Base-by-base conservation (phyloP, 2,888 invertebrate genomes). In the Diaperis boleti region DNA sequence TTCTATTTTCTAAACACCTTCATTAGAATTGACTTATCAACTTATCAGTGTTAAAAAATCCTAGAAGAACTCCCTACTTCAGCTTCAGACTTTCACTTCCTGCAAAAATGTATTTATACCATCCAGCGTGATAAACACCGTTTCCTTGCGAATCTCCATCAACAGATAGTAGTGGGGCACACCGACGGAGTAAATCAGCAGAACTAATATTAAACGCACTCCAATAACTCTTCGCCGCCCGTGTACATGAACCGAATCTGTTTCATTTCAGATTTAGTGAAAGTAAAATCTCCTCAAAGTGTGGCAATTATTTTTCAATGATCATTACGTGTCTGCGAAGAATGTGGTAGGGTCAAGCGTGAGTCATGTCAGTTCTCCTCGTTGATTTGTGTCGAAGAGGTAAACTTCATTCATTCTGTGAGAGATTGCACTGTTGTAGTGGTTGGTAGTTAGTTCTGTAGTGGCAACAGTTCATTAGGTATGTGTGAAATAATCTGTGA, bases 321-420 rank as follows among this genome's bases (percentile, higher is more conserved):
- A 56, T 56, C 45, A 56, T 45, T 56, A 56, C 56, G 56, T 35
- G 56, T 35, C 29, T 35, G 35, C 3, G 11, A 45, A 56, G 44
- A 56, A 45, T 56, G 56, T 56, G 56, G 56, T 56, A 56, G 56
- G 56, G 56, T 56, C 22, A 44, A 33, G 54, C 15, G 18, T 56
- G 56, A 56, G 17, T 56, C 56, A 54, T 29, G 17, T 18, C 11
- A 17, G 49, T 33, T 49, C 15, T 49, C 20, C 11, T 44, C 44
- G 11, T 45, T 8, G 10, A 45, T 49, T 33, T 49, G 7, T 29
- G 39, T 20, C 17, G 41, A 10, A 42, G 17, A 42, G 17, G 14
- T 17, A 42, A 42, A 17, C 6, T 45, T 10, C 14, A 15, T 13
- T n/a, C 22, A 45, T n/a, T n/a, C n/a, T n/a, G 45, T 26, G 10